Evolutionary conservation across 2,888 invertebrate species (phyloP).

Genomic region (Hirtodrosophila trivittata): DNA sequence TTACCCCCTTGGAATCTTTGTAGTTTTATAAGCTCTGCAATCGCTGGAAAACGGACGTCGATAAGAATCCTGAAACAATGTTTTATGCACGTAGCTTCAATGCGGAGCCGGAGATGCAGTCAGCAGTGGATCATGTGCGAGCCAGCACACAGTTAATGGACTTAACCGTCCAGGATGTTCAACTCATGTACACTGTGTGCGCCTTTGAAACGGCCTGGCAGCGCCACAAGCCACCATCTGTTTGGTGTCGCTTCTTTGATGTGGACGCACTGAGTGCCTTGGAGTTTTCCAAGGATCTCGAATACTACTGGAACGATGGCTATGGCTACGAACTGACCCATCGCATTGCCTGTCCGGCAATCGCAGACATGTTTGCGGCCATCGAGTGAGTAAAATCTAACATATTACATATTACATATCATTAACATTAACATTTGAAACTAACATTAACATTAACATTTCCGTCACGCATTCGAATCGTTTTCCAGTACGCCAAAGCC

Average conservation of each 20-base stretch:
- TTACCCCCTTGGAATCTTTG: slow-evolving; percentile 82
- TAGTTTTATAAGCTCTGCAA: slow-evolving; percentile 92
- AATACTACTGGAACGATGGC: slow-evolving; percentile 92
- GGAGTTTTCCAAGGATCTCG: slow-evolving; percentile 91
- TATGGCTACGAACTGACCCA: slow-evolving; percentile 90
- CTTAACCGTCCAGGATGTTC: slow-evolving; percentile 86
- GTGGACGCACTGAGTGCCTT: slow-evolving; percentile 86
- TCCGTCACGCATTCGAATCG: no score
- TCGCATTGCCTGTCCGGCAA: slow-evolving; percentile 90
- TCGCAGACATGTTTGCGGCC: slow-evolving; percentile 88
- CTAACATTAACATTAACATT: no score
- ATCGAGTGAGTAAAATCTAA: slow-evolving; percentile 86
- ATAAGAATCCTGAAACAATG: slow-evolving; percentile 87
- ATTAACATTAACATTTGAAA: not conserved
- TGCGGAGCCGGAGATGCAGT: slow-evolving; percentile 85
- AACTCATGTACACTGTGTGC: slow-evolving; percentile 89
- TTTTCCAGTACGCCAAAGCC: slow-evolving; percentile 58
- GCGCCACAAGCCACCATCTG: slow-evolving; percentile 85
- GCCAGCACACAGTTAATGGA: slow-evolving; percentile 86
- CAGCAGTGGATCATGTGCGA: slow-evolving; percentile 84
- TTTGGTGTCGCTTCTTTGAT: slow-evolving; percentile 92
- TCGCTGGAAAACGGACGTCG: slow-evolving; percentile 88
- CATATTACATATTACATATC: not conserved
- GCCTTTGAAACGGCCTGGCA: slow-evolving; percentile 93
- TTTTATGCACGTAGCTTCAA: slow-evolving; percentile 86